Conservation (phyloP, 30 jellyfish, hydroid and myxozoan species). For the Clytia hemisphaerica region DNA sequence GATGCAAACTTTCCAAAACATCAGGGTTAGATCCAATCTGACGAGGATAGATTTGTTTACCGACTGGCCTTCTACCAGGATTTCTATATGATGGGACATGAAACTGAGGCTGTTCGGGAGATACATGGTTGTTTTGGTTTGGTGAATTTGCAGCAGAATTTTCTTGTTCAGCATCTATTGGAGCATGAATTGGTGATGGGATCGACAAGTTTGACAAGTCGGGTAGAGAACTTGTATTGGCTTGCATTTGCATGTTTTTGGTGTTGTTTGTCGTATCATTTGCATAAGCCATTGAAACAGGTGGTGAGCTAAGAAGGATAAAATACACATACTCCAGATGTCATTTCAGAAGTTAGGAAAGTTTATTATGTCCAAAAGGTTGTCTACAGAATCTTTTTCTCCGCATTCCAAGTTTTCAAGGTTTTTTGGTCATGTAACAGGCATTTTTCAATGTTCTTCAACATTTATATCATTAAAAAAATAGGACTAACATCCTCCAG, state of each 20-base stretch:
- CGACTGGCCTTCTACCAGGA: slow-evolving; percentile 34
- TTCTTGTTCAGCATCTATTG: slow-evolving; percentile 40
- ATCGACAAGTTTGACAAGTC: slow-evolving; percentile 71
- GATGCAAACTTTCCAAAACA: slow-evolving; percentile 18
- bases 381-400: too few relatives aligned
- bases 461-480: too few relatives aligned
- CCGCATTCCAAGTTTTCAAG: too few relatives aligned
- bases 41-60: slow-evolving; percentile 85
- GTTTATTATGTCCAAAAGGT: too few relatives aligned
- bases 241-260: slow-evolving; percentile 73
- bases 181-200: slow-evolving; percentile 63
- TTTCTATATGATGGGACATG: slow-evolving; percentile 50
- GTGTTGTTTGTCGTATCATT: not conserved
- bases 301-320: slow-evolving; percentile 11
- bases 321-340: not conserved
- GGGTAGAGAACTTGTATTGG: slow-evolving; percentile 85
- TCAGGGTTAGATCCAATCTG: slow-evolving; percentile 71
- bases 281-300: not conserved
- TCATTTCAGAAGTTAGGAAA: not conserved
- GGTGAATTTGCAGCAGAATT: slow-evolving; percentile 22
- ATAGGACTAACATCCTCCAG: too few relatives aligned
- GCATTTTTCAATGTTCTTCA: too few relatives aligned
- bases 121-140: slow-evolving; percentile 32
- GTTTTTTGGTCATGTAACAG: too few relatives aligned
- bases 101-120: slow-evolving; percentile 47